Conservation (phyloP, 2,113 vertebrate species). For the Epinephelus cyanopodus region DNA sequence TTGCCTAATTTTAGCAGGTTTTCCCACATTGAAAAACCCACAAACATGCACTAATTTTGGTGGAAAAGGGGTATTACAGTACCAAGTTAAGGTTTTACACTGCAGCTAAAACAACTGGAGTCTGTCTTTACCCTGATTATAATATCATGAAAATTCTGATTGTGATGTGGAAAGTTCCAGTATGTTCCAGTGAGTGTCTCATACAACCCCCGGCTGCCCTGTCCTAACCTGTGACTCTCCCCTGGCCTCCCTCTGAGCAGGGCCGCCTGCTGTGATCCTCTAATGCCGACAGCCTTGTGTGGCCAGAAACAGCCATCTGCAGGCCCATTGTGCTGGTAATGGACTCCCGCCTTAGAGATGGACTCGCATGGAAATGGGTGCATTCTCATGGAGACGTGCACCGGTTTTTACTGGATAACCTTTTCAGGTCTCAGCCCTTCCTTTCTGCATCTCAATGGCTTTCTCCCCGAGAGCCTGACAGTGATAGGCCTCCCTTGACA, state of each 20-base stretch:
- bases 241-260: conserved; percentile 48
- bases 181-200: conserved; percentile 12
- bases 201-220: conserved; percentile 1
- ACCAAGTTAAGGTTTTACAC: not conserved
- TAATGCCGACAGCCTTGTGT: conserved; percentile 37
- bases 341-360: conserved; percentile 56
- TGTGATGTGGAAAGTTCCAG: not conserved
- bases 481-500: conserved; percentile 47
- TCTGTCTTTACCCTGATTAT: not conserved
- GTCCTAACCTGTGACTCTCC: conserved; percentile 42
- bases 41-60: too few relatives aligned
- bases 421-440: conserved; percentile 55
- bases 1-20: too few relatives aligned
- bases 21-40: too few relatives aligned
- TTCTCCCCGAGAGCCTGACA: conserved; percentile 45
- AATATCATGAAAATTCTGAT: not conserved
- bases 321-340: conserved; percentile 76
- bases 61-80: too few relatives aligned
- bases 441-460: conserved; percentile 69
- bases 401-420: conserved; percentile 42
- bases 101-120: not conserved
- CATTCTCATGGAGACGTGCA: conserved; percentile 71
- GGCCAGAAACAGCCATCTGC: conserved; percentile 72
- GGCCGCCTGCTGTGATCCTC: conserved; percentile 59
- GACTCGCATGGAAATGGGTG: conserved; percentile 74